Evolutionary conservation across 2,113 vertebrate species (phyloP), one percentile per base, ranked within the genome.

Genomic region (Laterallus jamaicensis): DNA sequence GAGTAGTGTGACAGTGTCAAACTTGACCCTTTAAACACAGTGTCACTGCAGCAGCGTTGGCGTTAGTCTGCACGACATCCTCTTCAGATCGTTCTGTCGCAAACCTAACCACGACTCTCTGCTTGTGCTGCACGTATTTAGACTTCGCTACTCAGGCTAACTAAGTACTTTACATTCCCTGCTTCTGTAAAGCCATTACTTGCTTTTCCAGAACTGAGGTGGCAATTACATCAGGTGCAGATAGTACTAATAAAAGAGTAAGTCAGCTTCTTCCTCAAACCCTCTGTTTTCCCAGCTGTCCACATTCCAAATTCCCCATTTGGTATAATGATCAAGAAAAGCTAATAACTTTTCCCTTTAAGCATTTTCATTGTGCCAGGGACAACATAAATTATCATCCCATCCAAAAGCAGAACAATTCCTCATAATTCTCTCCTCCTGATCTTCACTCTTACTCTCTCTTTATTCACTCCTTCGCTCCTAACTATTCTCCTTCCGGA

Each of bases 321-420:
- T 95, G 71, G 44, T 87, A 92, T 73, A 91, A 93, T 14, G 66
- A 95, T 63, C 59, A 82, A 91, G 67, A 82, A 42, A 54, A 87
- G 31, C 56, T 93, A 92, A 82, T 59, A 94, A 92, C 55, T 87
- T 69, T 77, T 85, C 47, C 82, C 81, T 82, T 64, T 73, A 80
- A 93, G 54, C 39, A 76, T 69, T 70, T 75, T 40, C 1, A 1
- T 44, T 69, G 54, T 92, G 93, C 77, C 83, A 91, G 67, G 52
- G n/a, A 89, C 44, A 82, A 94, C 94, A 92, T 69, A 69, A 78
- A 93, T 86, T 63, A 93, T 39, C 86, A 69, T 39, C 35, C 44
- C 50, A 40, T 55, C 56, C 47, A 66, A 75, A 88, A 10, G 70
- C n/a, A 78, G 76, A 88, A 85, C 29, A 80, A 49, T 68, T 94